phyloP scores from a whole-genome alignment of 1,140 invertebrate genomes.

The Lutraria rhynchaena region DNA sequence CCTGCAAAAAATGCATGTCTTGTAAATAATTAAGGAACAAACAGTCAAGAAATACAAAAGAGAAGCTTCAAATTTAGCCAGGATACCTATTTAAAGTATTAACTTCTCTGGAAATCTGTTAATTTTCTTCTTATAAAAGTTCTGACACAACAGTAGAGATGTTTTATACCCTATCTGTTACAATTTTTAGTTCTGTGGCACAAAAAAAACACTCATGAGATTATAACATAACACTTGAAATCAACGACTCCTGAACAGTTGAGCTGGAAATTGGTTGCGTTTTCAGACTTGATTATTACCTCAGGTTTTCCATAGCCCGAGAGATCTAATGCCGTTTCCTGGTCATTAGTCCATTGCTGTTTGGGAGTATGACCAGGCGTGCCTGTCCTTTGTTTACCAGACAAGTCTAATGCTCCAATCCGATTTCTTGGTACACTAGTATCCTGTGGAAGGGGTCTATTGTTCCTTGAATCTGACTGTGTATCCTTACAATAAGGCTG shows the following conservation, averaged over 20 bases:
- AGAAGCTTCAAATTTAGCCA: not conserved
- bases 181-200: too few species aligned
- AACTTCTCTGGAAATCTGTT: too few species aligned
- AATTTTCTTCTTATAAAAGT: too few species aligned
- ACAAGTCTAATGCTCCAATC: slow-evolving; percentile 18
- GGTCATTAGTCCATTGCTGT: slow-evolving; percentile 24
- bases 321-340: slow-evolving; percentile 41
- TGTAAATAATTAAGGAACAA: not conserved
- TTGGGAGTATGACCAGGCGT: not conserved
- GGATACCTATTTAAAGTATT: not conserved
- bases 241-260: too few species aligned
- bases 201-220: too few species aligned
- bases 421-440: not conserved
- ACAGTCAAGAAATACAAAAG: not conserved
- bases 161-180: too few species aligned
- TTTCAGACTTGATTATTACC: too few species aligned
- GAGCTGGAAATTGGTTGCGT: too few species aligned
- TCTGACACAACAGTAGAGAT: too few species aligned
- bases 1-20: not conserved
- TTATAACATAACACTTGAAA: too few species aligned
- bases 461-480: not conserved
- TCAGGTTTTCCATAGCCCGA: slow-evolving; percentile 7
- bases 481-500: not conserved
- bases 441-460: not conserved
- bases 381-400: slow-evolving; percentile 3